Base-by-base conservation (phyloP, 2,888 invertebrate species). In the Tenthredo livida region DNA sequence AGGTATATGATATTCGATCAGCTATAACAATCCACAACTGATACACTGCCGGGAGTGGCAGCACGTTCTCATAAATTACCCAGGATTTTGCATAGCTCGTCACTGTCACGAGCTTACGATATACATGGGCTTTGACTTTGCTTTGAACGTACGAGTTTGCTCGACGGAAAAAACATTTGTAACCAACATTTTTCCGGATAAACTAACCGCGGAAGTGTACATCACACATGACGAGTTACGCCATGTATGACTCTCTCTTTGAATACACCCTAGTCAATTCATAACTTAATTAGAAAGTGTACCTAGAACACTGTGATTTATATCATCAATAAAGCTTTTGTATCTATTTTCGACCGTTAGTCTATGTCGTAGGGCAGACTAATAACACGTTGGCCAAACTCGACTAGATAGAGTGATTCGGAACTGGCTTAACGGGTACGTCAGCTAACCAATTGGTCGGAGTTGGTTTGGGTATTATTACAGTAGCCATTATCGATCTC, bases 401-500 rank as follows among this genome's bases (percentile, higher is more conserved):
- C 25, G 25, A 61, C 61, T 12, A 21, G 73, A 25, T 43, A 61
- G 80, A 80, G 37, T 61, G 37, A 58, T 80, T 80, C 9, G 40
- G 40, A 61, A 58, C 21, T 80, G 50, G 80, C 80, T 80, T 37
- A 80, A 77, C 33, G 54, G 77, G 29, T 47, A 15, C 4, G 47
- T 50, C 29, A 50, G 77, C 33, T 33, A 29, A 58, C 61, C 58
- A 40, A 80, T 80, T 80, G 50, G 78, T 61, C 25, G 21, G 37
- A 61, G 61, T 61, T 40, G 10, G 80, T 21, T 58, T 43, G 21
- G 61, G 80, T 61, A 61, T 80, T 80, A 61, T 80, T 61, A 80
- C n/a, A 61, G 37, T 61, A 40, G 33, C 80, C 37, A 80, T 80
- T 80, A 80, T 80, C 80, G 21, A 80, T 50, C 43, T 61, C 21